Conservation (phyloP, 2,888 invertebrate genomes). For the Thymelicus sylvestris region DNA sequence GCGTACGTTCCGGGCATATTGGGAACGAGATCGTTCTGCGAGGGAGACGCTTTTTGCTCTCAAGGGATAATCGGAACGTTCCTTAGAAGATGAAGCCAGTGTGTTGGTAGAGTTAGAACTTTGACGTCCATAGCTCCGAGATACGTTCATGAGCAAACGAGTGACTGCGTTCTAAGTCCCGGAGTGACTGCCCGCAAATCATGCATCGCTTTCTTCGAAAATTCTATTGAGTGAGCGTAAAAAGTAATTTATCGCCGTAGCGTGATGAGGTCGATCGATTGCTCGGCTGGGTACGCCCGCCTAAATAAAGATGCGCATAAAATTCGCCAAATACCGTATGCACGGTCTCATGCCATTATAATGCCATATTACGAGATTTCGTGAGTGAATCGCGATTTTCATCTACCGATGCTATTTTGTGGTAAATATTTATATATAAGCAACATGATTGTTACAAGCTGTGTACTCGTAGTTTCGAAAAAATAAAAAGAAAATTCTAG, state of each 20-base stretch:
- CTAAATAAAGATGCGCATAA: slow-evolving; percentile 72
- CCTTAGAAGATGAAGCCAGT: slow-evolving; percentile 56
- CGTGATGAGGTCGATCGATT: slow-evolving; percentile 77
- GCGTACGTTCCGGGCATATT: slow-evolving; percentile 64
- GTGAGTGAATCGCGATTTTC: slow-evolving; percentile 37
- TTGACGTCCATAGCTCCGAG: not conserved
- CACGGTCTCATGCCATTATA: slow-evolving; percentile 49
- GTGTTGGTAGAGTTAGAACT: slow-evolving; percentile 42
- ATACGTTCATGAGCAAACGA: slow-evolving; percentile 48
- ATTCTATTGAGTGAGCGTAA: slow-evolving; percentile 66
- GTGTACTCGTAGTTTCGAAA: not conserved
- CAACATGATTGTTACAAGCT: not conserved
- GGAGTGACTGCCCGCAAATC: slow-evolving; percentile 68
- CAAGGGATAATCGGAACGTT: slow-evolving; percentile 57
- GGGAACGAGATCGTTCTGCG: slow-evolving; percentile 66
- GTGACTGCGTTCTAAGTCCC: slow-evolving; percentile 54
- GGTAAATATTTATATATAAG: not conserved
- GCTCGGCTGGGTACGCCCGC: slow-evolving; percentile 57
- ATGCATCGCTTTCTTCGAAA: slow-evolving; percentile 62
- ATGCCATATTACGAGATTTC: slow-evolving; percentile 43
- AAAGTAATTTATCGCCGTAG: slow-evolving; percentile 79
- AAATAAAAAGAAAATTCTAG: not conserved
- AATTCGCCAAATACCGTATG: slow-evolving; percentile 61
- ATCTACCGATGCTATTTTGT: slow-evolving; percentile 9
- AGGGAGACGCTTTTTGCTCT: slow-evolving; percentile 74